A percentile compares a stretch with the other conserved stretches of the same genome.
phyloP scores from a whole-genome alignment of 2,113 vertebrate genomes.

The Melospiza georgiana region DNA sequence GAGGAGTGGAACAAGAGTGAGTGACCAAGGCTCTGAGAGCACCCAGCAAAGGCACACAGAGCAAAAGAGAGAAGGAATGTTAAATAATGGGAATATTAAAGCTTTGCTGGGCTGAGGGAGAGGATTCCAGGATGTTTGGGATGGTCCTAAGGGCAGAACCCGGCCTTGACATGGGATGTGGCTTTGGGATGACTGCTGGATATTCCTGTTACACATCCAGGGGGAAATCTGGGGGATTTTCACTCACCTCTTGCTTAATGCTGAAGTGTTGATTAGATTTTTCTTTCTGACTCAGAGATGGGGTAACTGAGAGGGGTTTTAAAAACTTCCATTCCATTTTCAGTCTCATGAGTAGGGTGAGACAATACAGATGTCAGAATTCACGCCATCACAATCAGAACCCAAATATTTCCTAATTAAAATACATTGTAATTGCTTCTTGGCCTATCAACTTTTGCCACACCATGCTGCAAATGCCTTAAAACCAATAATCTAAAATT shows the following conservation, averaged over 20 bases:
- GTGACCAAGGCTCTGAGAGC: neutral
- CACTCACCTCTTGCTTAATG: neutral
- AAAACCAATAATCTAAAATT: neutral
- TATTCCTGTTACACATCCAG: neutral
- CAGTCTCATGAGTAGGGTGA: neutral
- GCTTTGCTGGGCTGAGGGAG: neutral
- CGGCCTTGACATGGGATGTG: neutral
- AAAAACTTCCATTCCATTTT: neutral
- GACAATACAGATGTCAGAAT: neutral
- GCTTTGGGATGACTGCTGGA: neutral
- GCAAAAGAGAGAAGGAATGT: neutral
- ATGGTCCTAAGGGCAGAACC: neutral
- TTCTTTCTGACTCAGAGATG: neutral
- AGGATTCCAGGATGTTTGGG: neutral
- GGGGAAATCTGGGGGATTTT: neutral
- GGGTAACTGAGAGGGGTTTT: neutral
- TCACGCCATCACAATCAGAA: neutral
- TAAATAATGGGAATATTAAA: neutral
- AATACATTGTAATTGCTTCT: neutral
- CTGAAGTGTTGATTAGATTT: no score
- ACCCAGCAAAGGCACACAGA: neutral
- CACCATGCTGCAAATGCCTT: neutral
- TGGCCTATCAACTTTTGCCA: neutral
- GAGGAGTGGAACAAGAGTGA: constrained; percentile 1
- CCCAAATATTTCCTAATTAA: neutral